Percentiles rank a stretch among this genome's conserved stretches.
phyloP scores from a whole-genome alignment of 2,797 vertebrate species.

The Scolopax bukidnonensis region DNA sequence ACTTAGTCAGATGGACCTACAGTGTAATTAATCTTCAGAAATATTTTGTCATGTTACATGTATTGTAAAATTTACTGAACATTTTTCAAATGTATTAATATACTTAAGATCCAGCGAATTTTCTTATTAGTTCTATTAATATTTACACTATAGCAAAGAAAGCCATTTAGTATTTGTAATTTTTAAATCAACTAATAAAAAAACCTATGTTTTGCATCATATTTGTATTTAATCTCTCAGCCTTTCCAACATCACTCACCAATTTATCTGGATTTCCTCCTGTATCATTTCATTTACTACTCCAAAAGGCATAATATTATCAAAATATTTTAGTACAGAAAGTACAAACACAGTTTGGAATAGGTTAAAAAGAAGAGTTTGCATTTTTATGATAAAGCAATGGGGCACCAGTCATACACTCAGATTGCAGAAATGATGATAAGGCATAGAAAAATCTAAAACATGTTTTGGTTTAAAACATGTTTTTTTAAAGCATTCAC shows the following conservation, averaged over 20 bases:
- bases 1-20: neutral
- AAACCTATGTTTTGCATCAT: neutral
- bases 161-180: neutral
- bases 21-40: neutral
- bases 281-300: neutral
- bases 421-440: neutral
- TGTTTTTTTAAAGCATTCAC: neutral
- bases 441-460: neutral
- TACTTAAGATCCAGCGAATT: neutral
- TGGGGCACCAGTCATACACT: too few relatives aligned
- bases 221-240: neutral
- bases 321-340: neutral
- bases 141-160: neutral
- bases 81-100: neutral
- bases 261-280: neutral
- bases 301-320: neutral
- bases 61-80: neutral
- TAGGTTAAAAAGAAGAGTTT: neutral
- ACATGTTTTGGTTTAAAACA: neutral
- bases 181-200: neutral
- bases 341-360: neutral
- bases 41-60: neutral
- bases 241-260: neutral
- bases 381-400: rapidly evolving
- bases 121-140: neutral